These are phyloP conservation scores for Zaprionus camerounensis DNA, from an alignment of 1,140 invertebrate species.

Conservation along the genomic window DNA sequence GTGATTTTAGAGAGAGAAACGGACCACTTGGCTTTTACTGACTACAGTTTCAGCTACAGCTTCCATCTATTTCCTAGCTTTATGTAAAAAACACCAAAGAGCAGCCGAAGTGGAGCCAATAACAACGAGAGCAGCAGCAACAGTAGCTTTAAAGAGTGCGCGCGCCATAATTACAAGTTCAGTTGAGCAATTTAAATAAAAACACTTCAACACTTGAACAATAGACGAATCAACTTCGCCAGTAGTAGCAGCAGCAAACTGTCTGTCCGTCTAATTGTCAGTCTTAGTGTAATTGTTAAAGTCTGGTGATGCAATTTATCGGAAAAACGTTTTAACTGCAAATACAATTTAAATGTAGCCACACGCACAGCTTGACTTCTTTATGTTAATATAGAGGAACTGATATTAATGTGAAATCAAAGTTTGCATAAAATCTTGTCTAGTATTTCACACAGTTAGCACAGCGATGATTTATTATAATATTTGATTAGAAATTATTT, in stretches of 20 bases:
- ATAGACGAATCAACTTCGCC: slow-evolving; percentile 55
- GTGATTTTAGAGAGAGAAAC: slow-evolving; percentile 56
- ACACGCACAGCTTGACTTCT: slow-evolving; percentile 30
- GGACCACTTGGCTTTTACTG: slow-evolving; percentile 54
- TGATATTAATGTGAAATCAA: neutral
- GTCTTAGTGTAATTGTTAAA: slow-evolving; percentile 41
- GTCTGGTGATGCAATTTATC: slow-evolving; percentile 74
- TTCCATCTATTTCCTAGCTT: slow-evolving; percentile 54
- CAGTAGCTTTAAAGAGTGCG: slow-evolving; percentile 15
- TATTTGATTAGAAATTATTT: slow-evolving; percentile 2
- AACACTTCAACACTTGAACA: slow-evolving; percentile 80
- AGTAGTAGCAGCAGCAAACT: slow-evolving; percentile 26
- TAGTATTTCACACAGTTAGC: neutral
- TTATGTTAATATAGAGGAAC: slow-evolving; percentile 3
- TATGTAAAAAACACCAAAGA: slow-evolving; percentile 51
- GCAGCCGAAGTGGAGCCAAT: slow-evolving; percentile 29
- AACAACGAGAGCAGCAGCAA: slow-evolving; percentile 41
- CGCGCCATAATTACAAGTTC: slow-evolving; percentile 77
- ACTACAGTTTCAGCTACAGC: slow-evolving; percentile 28
- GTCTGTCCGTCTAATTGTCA: slow-evolving; percentile 32
- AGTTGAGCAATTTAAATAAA: slow-evolving; percentile 80
- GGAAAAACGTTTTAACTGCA: slow-evolving; percentile 62
- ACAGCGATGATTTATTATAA: neutral
- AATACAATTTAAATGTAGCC: slow-evolving; percentile 25
- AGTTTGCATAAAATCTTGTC: neutral